Evolutionary conservation across 2,888 invertebrate genomes (phyloP).

Genomic region (Teleogryllus oceanicus): DNA sequence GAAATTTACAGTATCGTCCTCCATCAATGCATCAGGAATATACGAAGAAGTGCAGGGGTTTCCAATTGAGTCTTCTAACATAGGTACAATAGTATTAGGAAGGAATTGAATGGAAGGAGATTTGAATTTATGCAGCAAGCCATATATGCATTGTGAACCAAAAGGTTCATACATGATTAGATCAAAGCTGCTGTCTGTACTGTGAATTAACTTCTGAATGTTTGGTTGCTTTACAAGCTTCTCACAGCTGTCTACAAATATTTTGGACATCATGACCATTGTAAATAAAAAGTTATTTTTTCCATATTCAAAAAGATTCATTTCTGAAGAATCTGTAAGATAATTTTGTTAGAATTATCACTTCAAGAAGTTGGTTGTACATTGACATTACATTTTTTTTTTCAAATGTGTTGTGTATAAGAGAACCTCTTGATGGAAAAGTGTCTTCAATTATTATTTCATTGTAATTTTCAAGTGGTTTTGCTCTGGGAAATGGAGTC

Average conservation of each 20-base stretch:
- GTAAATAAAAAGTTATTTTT: neutral
- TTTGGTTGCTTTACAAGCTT: constrained; percentile 28
- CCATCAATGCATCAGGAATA: constrained; percentile 47
- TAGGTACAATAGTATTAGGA: constrained; percentile 49
- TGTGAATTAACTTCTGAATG: constrained; percentile 34
- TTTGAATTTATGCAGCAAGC: constrained; percentile 52
- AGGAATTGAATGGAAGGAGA: constrained; percentile 47
- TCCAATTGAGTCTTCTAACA: constrained; percentile 51
- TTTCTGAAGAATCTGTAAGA: neutral
- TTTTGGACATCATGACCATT: neutral
- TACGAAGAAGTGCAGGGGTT: constrained; percentile 51
- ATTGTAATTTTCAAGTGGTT: neutral
- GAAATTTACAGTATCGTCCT: neutral
- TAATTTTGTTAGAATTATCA: too few species aligned
- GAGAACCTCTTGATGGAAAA: neutral
- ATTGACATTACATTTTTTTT: too few species aligned
- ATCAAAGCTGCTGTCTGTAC: constrained; percentile 47
- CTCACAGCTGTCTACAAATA: neutral
- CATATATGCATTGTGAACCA: constrained; percentile 51
- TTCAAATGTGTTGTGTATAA: too few species aligned
- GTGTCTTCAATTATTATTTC: neutral
- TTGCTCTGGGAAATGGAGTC: constrained; percentile 42
- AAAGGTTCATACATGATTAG: constrained; percentile 53
- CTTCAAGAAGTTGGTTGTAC: too few species aligned
- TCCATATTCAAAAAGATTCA: neutral